Percentiles rank a stretch among this genome's conserved stretches.
These are phyloP conservation scores for Spatula versicolor DNA, from an alignment of 2,797 vertebrate species.

Conservation along the genomic window DNA sequence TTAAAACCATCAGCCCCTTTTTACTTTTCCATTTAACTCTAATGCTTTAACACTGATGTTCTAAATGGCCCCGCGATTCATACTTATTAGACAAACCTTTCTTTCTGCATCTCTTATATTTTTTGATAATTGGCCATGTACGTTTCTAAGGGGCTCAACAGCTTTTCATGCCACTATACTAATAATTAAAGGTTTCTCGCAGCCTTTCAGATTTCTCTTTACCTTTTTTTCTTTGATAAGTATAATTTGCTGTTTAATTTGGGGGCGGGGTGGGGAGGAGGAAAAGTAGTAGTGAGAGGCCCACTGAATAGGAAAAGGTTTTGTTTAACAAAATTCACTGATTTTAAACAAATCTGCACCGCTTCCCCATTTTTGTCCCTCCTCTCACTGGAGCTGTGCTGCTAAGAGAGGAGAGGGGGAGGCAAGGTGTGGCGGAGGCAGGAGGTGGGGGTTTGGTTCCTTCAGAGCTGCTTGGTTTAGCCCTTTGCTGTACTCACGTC, in stretches of 20 bases:
- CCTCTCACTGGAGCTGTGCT: background rate
- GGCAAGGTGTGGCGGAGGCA: background rate
- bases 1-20: constrained; percentile 76
- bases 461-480: background rate
- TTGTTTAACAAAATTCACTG: constrained; percentile 33
- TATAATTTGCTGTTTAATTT: constrained; percentile 74
- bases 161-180: constrained; percentile 72
- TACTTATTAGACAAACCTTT: constrained; percentile 78
- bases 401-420: background rate
- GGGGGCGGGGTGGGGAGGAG: background rate
- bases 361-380: background rate
- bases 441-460: background rate
- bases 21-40: constrained; percentile 78
- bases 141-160: constrained; percentile 77
- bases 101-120: constrained; percentile 76
- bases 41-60: constrained; percentile 79
- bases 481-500: background rate
- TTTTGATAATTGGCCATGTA: constrained; percentile 78
- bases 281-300: background rate
- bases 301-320: background rate
- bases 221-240: constrained; percentile 71
- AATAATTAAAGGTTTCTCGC: constrained; percentile 74
- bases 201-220: constrained; percentile 72
- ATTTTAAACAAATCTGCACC: background rate
- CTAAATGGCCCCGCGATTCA: constrained; percentile 73